Conservation (phyloP, 1,140 invertebrate species). For the Agraylea sexmaculata region DNA sequence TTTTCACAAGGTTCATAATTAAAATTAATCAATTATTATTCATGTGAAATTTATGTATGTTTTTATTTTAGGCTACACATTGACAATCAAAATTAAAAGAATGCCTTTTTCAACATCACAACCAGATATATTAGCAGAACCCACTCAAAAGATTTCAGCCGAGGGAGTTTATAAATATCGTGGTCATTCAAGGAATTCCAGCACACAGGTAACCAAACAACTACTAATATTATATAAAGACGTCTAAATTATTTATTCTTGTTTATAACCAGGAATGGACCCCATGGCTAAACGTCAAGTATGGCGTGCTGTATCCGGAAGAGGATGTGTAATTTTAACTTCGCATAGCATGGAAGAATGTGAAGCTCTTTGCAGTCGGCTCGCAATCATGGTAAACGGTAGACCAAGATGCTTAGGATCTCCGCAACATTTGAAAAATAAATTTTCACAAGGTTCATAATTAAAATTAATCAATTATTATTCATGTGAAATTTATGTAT, state of each 20-base stretch:
- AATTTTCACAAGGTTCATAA: conserved; percentile 44
- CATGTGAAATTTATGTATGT: too few species aligned
- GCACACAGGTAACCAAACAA: too few species aligned
- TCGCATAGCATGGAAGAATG: conserved; percentile 82
- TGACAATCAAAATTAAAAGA: too few species aligned
- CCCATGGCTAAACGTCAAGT: conserved; percentile 68
- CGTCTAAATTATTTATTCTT: too few species aligned
- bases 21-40: too few species aligned
- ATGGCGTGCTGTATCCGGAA: conserved; percentile 57
- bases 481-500: neutral
- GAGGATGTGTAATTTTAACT: conserved; percentile 63
- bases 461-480: neutral
- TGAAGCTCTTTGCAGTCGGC: conserved; percentile 71
- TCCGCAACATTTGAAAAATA: conserved; percentile 56
- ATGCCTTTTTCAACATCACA: too few species aligned
- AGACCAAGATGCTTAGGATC: conserved; percentile 60
- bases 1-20: conserved; percentile 52
- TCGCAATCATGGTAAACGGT: conserved; percentile 84
- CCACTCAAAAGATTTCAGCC: too few species aligned
- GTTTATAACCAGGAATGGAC: conserved; percentile 64
- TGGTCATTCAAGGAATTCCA: too few species aligned
- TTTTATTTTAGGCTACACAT: too few species aligned
- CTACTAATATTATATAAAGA: neutral
- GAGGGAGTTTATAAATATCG: too few species aligned
- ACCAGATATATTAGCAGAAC: too few species aligned